Evolutionary conservation across 2,113 vertebrate genomes (phyloP).

Genomic region (Scolopax mira): DNA sequence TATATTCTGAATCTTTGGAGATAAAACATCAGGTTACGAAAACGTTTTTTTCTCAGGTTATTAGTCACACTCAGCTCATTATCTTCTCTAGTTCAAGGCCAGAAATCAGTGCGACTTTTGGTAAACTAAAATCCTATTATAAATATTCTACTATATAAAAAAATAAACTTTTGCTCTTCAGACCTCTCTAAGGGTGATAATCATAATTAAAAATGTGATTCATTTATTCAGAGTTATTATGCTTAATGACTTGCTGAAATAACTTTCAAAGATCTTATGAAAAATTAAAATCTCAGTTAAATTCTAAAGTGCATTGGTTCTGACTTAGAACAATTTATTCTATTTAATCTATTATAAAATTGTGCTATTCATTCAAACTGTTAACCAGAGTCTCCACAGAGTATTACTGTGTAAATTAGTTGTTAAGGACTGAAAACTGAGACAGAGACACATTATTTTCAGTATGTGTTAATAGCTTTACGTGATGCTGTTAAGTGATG

Average conservation of each 20-base stretch:
- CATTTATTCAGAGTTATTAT: background rate
- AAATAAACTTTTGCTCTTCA: background rate
- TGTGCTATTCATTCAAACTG: background rate
- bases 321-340: background rate
- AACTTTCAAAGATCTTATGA: background rate
- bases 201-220: background rate
- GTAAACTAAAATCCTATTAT: background rate
- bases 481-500: background rate
- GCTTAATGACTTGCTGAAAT: background rate
- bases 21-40: accelerated
- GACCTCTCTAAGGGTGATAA: background rate
- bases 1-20: background rate
- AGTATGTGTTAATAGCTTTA: background rate
- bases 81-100: background rate
- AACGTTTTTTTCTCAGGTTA: background rate
- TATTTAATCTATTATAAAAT: background rate
- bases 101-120: background rate
- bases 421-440: background rate
- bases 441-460: background rate
- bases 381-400: background rate
- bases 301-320: background rate
- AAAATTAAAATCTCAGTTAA: background rate
- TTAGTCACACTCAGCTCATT: background rate
- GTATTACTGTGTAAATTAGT: background rate
- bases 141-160: background rate